These are phyloP conservation scores for Peromyscus maniculatus DNA, from an alignment of 2,113 vertebrate species.

Conservation along the genomic window DNA sequence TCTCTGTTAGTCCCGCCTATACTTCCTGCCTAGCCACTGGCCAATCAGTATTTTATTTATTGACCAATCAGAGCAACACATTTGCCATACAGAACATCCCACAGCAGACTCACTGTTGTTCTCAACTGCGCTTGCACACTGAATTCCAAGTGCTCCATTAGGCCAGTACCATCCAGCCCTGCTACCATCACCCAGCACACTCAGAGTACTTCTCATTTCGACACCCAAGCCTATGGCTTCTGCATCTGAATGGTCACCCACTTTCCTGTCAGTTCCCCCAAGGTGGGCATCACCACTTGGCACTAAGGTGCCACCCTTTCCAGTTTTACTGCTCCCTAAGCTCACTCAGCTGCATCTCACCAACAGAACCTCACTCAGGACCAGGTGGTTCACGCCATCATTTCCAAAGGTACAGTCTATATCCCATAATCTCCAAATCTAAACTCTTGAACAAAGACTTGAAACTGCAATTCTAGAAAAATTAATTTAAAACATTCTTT, in stretches of 20 bases:
- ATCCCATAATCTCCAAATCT: neutral
- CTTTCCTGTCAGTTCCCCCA: no score
- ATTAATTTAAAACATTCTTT: neutral
- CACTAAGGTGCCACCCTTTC: neutral
- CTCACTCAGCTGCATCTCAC: neutral
- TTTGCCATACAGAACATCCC: no score
- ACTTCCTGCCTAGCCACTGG: no score
- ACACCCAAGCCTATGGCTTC: neutral
- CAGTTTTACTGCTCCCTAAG: no score
- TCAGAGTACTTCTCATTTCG: neutral
- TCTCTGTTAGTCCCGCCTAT: no score
- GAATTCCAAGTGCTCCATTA: neutral
- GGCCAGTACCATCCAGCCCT: neutral
- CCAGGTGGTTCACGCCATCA: neutral
- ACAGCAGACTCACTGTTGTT: no score
- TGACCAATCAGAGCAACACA: no score
- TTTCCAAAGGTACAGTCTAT: neutral
- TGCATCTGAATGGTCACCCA: no score
- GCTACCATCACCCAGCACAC: neutral
- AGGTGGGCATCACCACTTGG: neutral
- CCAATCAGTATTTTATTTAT: no score
- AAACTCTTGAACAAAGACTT: neutral
- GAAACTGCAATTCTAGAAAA: neutral
- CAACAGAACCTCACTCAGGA: neutral
- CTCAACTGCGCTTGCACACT: fast-evolving